A percentile compares a stretch with the other conserved stretches of the same genome.
Evolutionary conservation across 2,113 vertebrate species (phyloP).

Genomic region (Megatriorchis doriae): DNA sequence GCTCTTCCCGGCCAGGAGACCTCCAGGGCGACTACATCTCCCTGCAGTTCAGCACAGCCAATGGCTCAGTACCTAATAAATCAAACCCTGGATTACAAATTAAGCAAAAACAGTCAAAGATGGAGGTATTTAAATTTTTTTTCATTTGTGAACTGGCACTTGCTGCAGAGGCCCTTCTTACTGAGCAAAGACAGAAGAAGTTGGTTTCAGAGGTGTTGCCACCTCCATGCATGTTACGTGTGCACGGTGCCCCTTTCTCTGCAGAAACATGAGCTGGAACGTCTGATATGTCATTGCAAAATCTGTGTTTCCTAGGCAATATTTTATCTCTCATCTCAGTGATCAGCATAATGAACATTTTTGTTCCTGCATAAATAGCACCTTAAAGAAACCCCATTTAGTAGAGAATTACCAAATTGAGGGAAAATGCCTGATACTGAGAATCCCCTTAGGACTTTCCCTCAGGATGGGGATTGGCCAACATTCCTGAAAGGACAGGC

Average conservation of each 20-base stretch:
- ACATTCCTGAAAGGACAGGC: neutral
- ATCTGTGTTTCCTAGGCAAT: constrained; percentile 16
- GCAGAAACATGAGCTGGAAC: neutral
- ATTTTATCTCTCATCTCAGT: neutral
- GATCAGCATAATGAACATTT: constrained; percentile 11
- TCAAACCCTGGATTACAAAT: neutral
- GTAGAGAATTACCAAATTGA: neutral
- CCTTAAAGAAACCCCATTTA: constrained; percentile 17
- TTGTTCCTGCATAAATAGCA: constrained; percentile 1
- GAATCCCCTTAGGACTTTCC: neutral
- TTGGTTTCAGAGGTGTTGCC: neutral
- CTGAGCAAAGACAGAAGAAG: neutral
- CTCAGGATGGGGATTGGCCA: neutral
- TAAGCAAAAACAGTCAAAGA: neutral
- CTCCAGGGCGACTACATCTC: neutral
- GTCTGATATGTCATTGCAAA: neutral
- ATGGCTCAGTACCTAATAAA: neutral
- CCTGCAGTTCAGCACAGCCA: neutral
- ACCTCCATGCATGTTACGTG: rapidly evolving
- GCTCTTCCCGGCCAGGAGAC: neutral
- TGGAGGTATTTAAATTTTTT: neutral
- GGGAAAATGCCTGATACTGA: neutral
- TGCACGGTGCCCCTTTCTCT: neutral
- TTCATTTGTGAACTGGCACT: neutral
- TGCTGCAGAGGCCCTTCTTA: neutral